phyloP scores from a whole-genome alignment of 2,113 vertebrate genomes.

The Orcinus orca region DNA sequence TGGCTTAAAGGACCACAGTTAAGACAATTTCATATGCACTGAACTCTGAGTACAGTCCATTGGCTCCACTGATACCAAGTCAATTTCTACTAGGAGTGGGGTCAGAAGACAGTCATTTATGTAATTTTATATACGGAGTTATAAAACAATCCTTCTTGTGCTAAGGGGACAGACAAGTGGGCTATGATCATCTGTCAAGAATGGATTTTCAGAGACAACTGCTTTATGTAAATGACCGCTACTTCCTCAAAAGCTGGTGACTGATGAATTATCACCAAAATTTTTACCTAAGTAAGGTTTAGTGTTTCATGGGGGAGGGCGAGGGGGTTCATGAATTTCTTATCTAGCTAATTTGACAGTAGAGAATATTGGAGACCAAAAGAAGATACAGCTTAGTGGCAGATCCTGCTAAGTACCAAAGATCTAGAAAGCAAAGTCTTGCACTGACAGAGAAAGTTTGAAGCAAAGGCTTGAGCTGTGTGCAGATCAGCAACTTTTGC shows the following conservation, averaged over 20 bases:
- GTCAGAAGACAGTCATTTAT: background rate
- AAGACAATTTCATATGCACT: background rate
- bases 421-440: background rate
- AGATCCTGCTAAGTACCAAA: background rate
- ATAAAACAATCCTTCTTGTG: background rate
- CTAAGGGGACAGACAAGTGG: background rate
- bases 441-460: background rate
- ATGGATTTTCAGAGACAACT: background rate
- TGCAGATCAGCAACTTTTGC: background rate
- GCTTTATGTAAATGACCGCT: background rate
- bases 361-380: background rate
- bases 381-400: background rate
- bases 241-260: background rate
- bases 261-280: background rate
- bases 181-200: background rate
- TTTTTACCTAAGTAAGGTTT: background rate
- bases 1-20: background rate
- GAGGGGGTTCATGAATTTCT: background rate
- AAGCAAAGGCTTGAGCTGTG: background rate
- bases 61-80: background rate
- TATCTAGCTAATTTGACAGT: background rate
- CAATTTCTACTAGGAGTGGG: background rate
- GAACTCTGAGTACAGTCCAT: background rate
- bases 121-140: background rate
- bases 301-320: background rate